phyloP scores from a whole-genome alignment of 2,113 vertebrate species.

The Perca fluviatilis region DNA sequence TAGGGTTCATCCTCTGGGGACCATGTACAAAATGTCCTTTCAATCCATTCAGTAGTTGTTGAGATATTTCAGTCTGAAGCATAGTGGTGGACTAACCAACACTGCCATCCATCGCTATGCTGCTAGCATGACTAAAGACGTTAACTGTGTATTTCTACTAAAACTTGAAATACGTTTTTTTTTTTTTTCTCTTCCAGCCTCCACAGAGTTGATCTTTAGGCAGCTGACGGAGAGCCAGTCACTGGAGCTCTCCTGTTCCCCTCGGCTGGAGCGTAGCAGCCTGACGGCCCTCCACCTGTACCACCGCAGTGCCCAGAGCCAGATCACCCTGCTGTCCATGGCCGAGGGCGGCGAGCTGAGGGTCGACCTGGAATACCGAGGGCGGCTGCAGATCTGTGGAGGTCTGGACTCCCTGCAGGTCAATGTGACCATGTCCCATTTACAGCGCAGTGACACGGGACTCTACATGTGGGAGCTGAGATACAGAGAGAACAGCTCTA shows the following conservation, averaged over 20 bases:
- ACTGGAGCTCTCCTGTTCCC: conserved; percentile 63
- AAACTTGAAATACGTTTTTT: neutral
- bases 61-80: neutral
- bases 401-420: conserved; percentile 40
- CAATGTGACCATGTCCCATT: conserved; percentile 63
- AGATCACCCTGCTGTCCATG: conserved; percentile 74
- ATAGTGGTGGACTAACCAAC: neutral
- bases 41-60: too few relatives aligned
- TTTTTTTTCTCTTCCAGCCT: conserved; percentile 44
- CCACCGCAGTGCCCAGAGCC: conserved; percentile 53
- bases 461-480: conserved; percentile 75
- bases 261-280: conserved; percentile 9
- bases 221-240: conserved; percentile 48
- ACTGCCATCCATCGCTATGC: neutral
- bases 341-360: neutral
- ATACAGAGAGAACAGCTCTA: conserved; percentile 32
- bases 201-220: conserved; percentile 58
- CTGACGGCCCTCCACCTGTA: conserved; percentile 64
- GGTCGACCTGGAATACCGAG: conserved; percentile 19
- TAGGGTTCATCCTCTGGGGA: too few relatives aligned
- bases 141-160: neutral
- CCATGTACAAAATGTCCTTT: too few relatives aligned
- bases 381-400: conserved; percentile 57
- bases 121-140: neutral
- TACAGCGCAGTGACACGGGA: conserved; percentile 66